These are phyloP conservation scores for Vombatus ursinus DNA, from an alignment of 2,113 vertebrate genomes.

Conservation along the genomic window DNA sequence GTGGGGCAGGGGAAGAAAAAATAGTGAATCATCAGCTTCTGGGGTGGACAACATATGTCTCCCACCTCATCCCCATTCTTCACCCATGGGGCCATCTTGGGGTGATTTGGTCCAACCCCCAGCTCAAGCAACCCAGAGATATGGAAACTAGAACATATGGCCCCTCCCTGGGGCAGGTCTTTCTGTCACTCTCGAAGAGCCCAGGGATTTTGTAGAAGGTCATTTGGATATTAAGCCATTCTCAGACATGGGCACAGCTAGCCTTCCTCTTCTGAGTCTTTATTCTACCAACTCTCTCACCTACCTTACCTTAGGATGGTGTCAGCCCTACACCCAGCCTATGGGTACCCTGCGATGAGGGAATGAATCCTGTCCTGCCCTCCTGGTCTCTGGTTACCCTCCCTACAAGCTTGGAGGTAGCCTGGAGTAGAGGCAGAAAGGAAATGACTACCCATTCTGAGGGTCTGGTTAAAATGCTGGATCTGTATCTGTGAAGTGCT, in stretches of 20 bases:
- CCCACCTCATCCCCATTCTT: not conserved
- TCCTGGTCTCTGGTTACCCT: not conserved
- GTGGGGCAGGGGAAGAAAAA: not conserved
- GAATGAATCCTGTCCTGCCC: not conserved
- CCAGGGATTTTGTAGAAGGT: conserved; percentile 9
- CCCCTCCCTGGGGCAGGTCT: not conserved
- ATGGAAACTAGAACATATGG: not conserved
- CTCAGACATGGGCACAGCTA: not conserved
- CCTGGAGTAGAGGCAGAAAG: not conserved
- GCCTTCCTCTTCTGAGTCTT: not conserved
- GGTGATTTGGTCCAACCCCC: not conserved
- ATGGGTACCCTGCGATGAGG: not conserved
- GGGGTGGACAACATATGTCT: not conserved
- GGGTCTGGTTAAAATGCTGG: not conserved
- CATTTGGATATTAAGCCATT: not conserved
- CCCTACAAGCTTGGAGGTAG: not conserved
- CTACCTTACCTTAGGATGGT: not conserved
- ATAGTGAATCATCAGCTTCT: not conserved
- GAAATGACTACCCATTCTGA: not conserved
- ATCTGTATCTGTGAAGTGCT: not conserved
- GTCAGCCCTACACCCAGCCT: not conserved
- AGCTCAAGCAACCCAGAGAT: not conserved
- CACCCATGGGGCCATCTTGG: not conserved
- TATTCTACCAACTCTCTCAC: not conserved
- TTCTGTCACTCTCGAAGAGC: not conserved